Conservation (phyloP, 2,888 invertebrate species). For the Leptinotarsa juncta region DNA sequence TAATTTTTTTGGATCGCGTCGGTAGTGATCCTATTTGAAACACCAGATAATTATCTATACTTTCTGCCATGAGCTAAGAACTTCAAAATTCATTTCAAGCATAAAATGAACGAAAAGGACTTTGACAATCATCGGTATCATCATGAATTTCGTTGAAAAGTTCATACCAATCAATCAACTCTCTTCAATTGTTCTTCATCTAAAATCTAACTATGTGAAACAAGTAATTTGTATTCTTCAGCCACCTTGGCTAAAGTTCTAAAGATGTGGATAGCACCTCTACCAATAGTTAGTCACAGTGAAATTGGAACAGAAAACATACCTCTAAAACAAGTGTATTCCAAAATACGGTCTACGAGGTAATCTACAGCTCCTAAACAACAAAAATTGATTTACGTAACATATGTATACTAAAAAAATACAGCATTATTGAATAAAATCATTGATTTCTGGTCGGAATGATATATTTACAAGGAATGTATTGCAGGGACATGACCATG, state of each 20-base stretch:
- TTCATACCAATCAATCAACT: too few relatives aligned
- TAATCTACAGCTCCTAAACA: slow-evolving; percentile 40
- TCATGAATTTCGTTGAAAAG: too few relatives aligned
- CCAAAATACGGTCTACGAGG: slow-evolving; percentile 38
- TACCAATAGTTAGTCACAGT: slow-evolving; percentile 5
- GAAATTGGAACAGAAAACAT: slow-evolving; percentile 29
- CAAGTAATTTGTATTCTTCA: background rate
- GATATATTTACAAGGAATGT: slow-evolving; percentile 3
- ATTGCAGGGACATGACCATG: slow-evolving; percentile 28
- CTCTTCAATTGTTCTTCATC: too few relatives aligned
- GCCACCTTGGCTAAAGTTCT: background rate
- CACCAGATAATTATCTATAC: too few relatives aligned
- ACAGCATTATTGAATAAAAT: background rate
- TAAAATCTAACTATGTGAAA: background rate
- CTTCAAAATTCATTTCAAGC: too few relatives aligned
- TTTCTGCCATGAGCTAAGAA: too few relatives aligned
- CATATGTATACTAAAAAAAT: background rate
- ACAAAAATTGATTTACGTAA: slow-evolving; percentile 24
- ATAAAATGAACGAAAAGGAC: too few relatives aligned
- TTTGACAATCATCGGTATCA: too few relatives aligned
- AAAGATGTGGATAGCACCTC: background rate
- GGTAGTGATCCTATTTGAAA: too few relatives aligned
- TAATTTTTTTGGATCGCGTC: too few relatives aligned
- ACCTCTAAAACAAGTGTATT: slow-evolving; percentile 42
- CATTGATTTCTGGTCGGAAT: background rate